Conservation (phyloP, 1,140 invertebrate genomes). For the Lysiphlebus fabarum region DNA sequence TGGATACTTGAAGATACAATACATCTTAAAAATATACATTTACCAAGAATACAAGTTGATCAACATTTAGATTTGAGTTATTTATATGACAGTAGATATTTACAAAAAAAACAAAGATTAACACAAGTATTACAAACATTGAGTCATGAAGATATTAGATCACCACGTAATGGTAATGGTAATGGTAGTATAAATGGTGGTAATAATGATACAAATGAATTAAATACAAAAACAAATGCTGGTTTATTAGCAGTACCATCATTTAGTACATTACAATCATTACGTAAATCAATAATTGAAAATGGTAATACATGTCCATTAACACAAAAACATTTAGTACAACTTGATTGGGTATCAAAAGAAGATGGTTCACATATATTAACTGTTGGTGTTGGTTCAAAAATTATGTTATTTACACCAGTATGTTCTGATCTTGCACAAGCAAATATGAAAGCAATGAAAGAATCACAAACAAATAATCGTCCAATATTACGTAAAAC, state of each 20-base stretch:
- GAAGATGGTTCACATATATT: conserved; percentile 98
- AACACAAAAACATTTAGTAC: conserved; percentile 85
- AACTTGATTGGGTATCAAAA: conserved; percentile 98
- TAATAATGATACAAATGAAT: no score
- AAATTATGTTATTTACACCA: conserved; percentile 81
- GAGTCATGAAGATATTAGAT: conserved; percentile 58
- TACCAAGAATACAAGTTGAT: conserved; percentile 77
- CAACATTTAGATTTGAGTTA: conserved; percentile 79
- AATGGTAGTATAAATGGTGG: conserved; percentile 29
- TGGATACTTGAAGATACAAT: conserved; percentile 99
- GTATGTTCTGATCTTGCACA: conserved; percentile 87
- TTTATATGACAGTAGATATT: conserved; percentile 75
- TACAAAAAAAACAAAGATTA: conserved; percentile 74
- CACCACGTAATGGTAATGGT: conserved; percentile 49
- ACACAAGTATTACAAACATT: conserved; percentile 67
- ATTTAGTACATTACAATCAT: conserved; percentile 85
- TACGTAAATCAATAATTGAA: conserved; percentile 84
- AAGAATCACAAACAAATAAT: conserved; percentile 75
- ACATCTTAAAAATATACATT: conserved; percentile 81
- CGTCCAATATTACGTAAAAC: conserved; percentile 81
- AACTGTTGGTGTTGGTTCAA: conserved; percentile 93
- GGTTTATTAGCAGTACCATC: conserved; percentile 82
- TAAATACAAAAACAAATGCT: conserved; percentile 38
- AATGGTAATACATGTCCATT: conserved; percentile 86
- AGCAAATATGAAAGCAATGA: conserved; percentile 85